These are phyloP conservation scores for Strigamia crassipes DNA, from an alignment of 2,888 invertebrate species.

Conservation along the genomic window DNA sequence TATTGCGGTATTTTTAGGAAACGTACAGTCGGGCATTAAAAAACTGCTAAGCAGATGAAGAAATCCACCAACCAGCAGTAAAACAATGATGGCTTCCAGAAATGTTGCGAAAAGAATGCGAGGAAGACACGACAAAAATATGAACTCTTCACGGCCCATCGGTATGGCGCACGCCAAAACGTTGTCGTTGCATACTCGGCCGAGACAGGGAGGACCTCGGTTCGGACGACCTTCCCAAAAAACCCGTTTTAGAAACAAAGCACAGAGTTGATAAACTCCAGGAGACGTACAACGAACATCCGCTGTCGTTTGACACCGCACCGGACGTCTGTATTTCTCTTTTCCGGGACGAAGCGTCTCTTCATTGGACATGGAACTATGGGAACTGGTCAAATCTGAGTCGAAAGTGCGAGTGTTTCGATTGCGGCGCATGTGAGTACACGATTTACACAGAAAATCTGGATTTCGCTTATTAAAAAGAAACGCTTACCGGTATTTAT, in stretches of 20 bases:
- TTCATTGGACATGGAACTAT: background rate
- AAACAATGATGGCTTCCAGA: background rate
- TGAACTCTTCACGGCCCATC: conserved; percentile 6
- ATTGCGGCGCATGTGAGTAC: background rate
- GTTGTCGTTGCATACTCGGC: background rate
- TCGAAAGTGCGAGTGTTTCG: background rate
- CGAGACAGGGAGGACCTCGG: background rate
- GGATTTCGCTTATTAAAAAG: background rate
- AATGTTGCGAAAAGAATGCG: background rate
- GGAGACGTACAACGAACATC: background rate
- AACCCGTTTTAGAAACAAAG: background rate
- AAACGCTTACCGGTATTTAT: background rate
- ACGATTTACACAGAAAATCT: background rate
- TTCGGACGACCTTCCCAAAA: conserved; percentile 1
- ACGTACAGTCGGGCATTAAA: background rate
- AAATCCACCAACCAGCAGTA: background rate
- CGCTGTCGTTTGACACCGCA: background rate
- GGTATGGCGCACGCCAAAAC: background rate
- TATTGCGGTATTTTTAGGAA: background rate
- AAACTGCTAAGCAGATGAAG: background rate
- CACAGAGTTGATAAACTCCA: background rate
- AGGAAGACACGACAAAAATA: background rate
- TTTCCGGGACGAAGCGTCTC: background rate
- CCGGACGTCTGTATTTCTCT: background rate
- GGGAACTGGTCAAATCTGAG: background rate